These are phyloP conservation scores for Hydrochoerus hydrochaeris DNA, from an alignment of 2,113 vertebrate genomes.

Conservation along the genomic window DNA sequence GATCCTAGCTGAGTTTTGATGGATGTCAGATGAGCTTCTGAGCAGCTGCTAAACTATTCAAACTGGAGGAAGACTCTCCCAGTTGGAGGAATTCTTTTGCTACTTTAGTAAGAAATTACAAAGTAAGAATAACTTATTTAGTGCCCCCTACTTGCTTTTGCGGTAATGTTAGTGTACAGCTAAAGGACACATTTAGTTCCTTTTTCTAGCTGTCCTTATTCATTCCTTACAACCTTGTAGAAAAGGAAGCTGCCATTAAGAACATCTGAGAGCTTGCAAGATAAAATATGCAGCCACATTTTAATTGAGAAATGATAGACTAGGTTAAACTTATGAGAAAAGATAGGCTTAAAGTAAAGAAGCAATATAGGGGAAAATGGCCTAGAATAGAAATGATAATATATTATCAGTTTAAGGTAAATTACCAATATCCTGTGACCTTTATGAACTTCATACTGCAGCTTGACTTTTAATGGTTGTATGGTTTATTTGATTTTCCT, in stretches of 20 bases:
- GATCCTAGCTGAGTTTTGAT: conserved; percentile 56
- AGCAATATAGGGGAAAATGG: neutral
- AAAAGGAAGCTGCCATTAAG: conserved; percentile 33
- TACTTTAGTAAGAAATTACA: conserved; percentile 38
- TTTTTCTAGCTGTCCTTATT: conserved; percentile 6
- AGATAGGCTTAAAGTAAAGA: conserved; percentile 42
- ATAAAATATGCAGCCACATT: conserved; percentile 6
- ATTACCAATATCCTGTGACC: conserved; percentile 56
- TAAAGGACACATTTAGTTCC: neutral
- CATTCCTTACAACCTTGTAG: neutral
- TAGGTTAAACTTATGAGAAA: conserved; percentile 44
- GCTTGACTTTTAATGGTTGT: neutral
- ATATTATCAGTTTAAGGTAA: conserved; percentile 38
- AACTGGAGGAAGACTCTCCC: neutral
- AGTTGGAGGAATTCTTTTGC: neutral
- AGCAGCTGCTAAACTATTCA: conserved; percentile 2
- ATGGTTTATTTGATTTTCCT: conserved; percentile 26
- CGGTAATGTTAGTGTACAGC: neutral
- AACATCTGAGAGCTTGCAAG: conserved; percentile 38
- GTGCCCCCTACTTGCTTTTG: neutral
- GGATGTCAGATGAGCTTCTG: neutral
- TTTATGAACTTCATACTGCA: conserved; percentile 41
- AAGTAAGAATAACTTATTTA: neutral
- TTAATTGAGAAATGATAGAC: conserved; percentile 67
- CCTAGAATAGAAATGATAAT: neutral